A percentile compares a stretch with the other conserved stretches of the same genome.
These are phyloP conservation scores for Atrichornis clamosus DNA, from an alignment of 2,113 vertebrate genomes.

Conservation along the genomic window DNA sequence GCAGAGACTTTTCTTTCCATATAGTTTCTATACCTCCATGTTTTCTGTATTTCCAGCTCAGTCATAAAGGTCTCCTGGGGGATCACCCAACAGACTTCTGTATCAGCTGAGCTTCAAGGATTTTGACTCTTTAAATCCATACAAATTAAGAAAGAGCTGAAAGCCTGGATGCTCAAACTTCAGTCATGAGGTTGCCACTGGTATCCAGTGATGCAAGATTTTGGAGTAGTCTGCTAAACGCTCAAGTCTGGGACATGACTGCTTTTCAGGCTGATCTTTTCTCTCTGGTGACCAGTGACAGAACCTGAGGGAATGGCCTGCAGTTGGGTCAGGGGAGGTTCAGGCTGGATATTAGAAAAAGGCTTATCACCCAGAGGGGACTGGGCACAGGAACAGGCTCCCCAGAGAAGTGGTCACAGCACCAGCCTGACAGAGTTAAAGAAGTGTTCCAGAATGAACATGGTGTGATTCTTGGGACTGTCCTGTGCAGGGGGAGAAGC, in stretches of 20 bases:
- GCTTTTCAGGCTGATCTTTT: neutral
- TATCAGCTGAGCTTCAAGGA: neutral
- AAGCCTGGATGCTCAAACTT: neutral
- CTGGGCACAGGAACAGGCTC: neutral
- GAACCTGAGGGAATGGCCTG: neutral
- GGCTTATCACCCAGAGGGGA: neutral
- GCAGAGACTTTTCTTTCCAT: neutral
- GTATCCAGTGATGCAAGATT: neutral
- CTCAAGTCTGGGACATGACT: neutral
- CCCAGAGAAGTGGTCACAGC: neutral
- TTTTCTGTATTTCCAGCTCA: neutral
- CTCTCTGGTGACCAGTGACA: neutral
- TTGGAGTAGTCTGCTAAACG: neutral
- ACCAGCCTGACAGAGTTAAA: neutral
- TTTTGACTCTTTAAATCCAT: neutral
- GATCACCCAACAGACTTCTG: neutral
- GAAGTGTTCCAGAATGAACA: neutral
- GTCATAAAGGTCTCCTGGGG: neutral
- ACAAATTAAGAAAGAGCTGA: neutral
- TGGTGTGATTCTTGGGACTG: neutral
- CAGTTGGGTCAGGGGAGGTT: rapidly evolving
- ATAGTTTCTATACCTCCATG: neutral
- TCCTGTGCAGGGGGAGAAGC: neutral
- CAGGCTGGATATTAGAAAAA: neutral
- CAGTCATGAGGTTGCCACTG: neutral